Conservation (phyloP, 2,888 invertebrate species). For the Harpalus rubripes region DNA sequence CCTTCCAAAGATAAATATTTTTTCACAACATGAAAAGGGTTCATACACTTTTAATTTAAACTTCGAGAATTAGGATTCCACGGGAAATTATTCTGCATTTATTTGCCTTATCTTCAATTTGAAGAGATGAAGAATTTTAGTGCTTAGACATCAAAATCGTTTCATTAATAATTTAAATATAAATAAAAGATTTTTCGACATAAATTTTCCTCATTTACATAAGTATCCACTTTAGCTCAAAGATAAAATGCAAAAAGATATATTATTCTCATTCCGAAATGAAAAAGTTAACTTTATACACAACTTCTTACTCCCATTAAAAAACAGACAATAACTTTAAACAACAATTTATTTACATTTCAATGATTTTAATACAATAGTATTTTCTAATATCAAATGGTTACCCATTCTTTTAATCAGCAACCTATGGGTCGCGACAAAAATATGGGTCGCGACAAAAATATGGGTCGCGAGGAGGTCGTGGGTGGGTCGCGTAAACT, state of each 20-base stretch:
- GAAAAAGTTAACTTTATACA: constrained; percentile 1
- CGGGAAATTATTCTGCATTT: constrained; percentile 25
- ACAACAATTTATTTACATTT: too few species aligned
- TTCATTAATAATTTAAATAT: constrained; percentile 46
- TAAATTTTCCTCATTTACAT: constrained; percentile 24
- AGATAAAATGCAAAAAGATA: constrained; percentile 1
- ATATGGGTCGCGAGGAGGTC: too few species aligned
- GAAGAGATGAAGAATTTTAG: constrained; percentile 10
- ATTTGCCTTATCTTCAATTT: constrained; percentile 37
- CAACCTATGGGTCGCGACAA: too few species aligned
- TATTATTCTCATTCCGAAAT: neutral
- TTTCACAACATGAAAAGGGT: constrained; percentile 48
- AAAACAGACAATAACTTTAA: neutral
- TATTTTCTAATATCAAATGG: too few species aligned
- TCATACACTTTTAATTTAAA: constrained; percentile 43
- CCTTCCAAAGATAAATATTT: constrained; percentile 41
- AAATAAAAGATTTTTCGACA: constrained; percentile 32
- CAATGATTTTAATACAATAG: too few species aligned
- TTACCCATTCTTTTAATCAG: too few species aligned
- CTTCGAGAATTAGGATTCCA: constrained; percentile 11
- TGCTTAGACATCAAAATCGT: constrained; percentile 20
- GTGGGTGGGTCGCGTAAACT: too few species aligned
- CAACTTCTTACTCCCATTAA: neutral
- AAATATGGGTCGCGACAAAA: too few species aligned
- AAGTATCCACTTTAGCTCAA: constrained; percentile 13